phyloP scores from a whole-genome alignment of 2,797 vertebrate genomes.

The Buphagus erythrorhynchus region DNA sequence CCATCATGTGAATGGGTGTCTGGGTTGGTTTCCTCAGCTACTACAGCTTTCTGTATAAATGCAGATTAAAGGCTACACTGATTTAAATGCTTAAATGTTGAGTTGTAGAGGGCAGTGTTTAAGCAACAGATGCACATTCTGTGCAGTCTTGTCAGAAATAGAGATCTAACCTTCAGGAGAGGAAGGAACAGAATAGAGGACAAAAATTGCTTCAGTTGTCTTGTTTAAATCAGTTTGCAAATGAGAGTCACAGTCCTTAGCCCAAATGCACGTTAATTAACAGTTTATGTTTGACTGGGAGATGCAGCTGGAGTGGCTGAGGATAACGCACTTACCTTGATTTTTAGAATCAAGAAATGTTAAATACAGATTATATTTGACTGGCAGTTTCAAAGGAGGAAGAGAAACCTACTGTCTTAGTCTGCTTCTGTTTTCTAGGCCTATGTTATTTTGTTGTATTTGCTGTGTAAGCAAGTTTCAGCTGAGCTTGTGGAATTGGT shows the following conservation, averaged over 20 bases:
- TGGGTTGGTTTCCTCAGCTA: neutral
- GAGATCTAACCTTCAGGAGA: neutral
- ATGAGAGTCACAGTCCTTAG: neutral
- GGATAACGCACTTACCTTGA: neutral
- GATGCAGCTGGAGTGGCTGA: neutral
- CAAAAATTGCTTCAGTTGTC: neutral
- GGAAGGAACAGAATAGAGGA: neutral
- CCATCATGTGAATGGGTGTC: neutral
- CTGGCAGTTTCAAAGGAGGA: neutral
- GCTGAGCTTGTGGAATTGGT: neutral
- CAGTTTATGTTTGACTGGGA: neutral
- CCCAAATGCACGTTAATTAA: neutral
- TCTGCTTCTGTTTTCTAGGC: slow-evolving; percentile 32
- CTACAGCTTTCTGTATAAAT: neutral
- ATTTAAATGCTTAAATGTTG: neutral
- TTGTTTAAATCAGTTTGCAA: neutral
- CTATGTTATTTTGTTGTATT: neutral
- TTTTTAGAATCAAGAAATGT: neutral
- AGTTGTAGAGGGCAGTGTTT: neutral
- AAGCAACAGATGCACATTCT: neutral
- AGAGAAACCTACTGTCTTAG: neutral
- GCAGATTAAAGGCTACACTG: neutral
- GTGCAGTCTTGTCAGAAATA: neutral
- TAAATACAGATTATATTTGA: neutral
- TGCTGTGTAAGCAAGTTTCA: slow-evolving; percentile 15